Conservation (phyloP, 2,888 invertebrate genomes). For the Lochmaea capreae region DNA sequence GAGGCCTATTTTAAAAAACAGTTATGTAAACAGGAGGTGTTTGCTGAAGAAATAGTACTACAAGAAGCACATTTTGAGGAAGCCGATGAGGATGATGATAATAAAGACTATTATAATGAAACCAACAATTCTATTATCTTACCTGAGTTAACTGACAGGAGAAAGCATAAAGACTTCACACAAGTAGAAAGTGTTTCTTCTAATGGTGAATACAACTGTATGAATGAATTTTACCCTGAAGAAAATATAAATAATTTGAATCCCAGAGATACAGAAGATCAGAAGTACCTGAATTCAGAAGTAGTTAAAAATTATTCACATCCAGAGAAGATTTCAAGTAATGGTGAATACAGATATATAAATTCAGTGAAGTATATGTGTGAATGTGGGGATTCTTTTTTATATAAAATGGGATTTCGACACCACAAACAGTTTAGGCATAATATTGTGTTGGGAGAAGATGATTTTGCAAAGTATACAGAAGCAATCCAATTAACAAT, state of each 20-base stretch:
- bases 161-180: neutral
- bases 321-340: slow-evolving; percentile 16
- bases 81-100: slow-evolving; percentile 1
- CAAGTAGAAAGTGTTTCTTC: neutral
- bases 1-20: slow-evolving; percentile 33
- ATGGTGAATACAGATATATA: slow-evolving; percentile 33
- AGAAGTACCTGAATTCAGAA: neutral
- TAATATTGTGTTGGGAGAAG: slow-evolving; percentile 28
- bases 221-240: neutral
- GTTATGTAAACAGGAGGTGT: slow-evolving; percentile 15
- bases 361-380: slow-evolving; percentile 35
- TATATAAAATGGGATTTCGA: slow-evolving; percentile 38
- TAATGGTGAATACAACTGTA: neutral
- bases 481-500: slow-evolving; percentile 34
- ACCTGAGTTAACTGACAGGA: neutral
- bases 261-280: neutral
- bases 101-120: neutral
- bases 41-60: slow-evolving; percentile 17
- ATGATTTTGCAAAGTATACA: slow-evolving; percentile 30
- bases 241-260: neutral
- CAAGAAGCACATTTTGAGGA: slow-evolving; percentile 3
- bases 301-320: slow-evolving; percentile 12
- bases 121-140: neutral
- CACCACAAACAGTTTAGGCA: slow-evolving; percentile 37
- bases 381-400: slow-evolving; percentile 40